Conservation (phyloP, 2,797 vertebrate genomes). For the Cuniculus paca region DNA sequence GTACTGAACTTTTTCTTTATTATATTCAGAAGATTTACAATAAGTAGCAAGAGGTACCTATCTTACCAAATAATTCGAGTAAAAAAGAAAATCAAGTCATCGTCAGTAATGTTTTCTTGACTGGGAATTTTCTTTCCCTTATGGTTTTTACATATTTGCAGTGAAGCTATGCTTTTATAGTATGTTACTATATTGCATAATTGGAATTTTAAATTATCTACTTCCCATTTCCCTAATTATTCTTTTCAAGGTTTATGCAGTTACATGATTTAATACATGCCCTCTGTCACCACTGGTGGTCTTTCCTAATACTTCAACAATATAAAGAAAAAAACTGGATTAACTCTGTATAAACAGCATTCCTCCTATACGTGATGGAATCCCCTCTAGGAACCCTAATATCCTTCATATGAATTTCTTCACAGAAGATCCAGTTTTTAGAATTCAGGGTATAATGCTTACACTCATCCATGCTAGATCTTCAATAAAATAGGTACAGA, state of each 20-base stretch:
- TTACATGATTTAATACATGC: not conserved
- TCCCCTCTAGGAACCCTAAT: not conserved
- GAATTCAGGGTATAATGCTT: not conserved
- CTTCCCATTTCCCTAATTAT: slow-evolving; percentile 56
- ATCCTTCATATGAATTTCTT: not conserved
- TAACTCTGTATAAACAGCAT: not conserved
- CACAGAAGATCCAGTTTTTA: not conserved
- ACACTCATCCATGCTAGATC: not conserved
- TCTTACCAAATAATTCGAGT: not conserved
- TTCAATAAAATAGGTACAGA: not conserved
- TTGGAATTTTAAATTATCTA: slow-evolving; percentile 35
- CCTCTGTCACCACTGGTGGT: not conserved
- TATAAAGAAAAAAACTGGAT: not conserved
- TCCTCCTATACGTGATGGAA: not conserved
- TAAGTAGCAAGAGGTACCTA: not conserved
- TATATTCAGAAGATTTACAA: not conserved
- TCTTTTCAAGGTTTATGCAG: not conserved
- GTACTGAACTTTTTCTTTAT: not conserved
- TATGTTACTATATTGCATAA: slow-evolving; percentile 31
- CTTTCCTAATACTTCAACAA: not conserved
- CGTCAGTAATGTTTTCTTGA: not conserved
- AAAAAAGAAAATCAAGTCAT: not conserved
- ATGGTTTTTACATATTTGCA: not conserved
- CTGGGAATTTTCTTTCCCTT: not conserved
- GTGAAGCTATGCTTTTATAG: not conserved